Evolutionary conservation across 1,140 invertebrate genomes (phyloP), one percentile per base, ranked within the genome.

Genomic region (Drosophila bocqueti): DNA sequence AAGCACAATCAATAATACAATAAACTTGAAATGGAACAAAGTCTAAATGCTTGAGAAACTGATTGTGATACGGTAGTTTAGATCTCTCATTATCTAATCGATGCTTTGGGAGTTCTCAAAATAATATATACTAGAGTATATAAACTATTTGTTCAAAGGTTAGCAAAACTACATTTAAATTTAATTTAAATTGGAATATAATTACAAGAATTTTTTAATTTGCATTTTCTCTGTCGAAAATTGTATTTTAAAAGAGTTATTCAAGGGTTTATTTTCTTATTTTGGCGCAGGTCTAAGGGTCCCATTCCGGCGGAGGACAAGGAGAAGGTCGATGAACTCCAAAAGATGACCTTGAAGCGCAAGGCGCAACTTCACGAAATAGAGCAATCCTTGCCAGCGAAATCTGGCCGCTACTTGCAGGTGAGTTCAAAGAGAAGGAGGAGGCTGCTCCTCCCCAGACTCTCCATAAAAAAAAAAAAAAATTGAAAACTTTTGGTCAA

Each of bases 331-430:
- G 91, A 93, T 11, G 94, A 94, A 69, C 87, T 98, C 34, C 94
- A 96, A 66, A 96, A 96, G 84, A 95, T 97, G 82, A 95, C 97
- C 82, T 93, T 96, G 72, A 96, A 96, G 82, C 94, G 97, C 74
- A 96, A 96, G 86, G 95, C 96, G 43, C 96, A 97, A 90, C 92
- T 98, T 10, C 95, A 96, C 81, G 97, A 98, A 93, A 97, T 98
- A 67, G 97, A 98, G 92, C 96, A 97, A 92, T 96, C 95, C 45
- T 94, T 98, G 82, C 97, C 97, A 24, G 97, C 97, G 93, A 95
- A 96, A 91, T 98, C 97, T 93, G 97, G 98, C 78, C 93, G 96
- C 43, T 99, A 99, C 93, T 94, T 99, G 72, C 96, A 96, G 93
- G 92, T 93, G 73, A 87, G 82, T 50, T 2, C 10, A 21, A 11